Base-by-base conservation (phyloP, 2,797 vertebrate species). In the Halcyon chelicuti region DNA sequence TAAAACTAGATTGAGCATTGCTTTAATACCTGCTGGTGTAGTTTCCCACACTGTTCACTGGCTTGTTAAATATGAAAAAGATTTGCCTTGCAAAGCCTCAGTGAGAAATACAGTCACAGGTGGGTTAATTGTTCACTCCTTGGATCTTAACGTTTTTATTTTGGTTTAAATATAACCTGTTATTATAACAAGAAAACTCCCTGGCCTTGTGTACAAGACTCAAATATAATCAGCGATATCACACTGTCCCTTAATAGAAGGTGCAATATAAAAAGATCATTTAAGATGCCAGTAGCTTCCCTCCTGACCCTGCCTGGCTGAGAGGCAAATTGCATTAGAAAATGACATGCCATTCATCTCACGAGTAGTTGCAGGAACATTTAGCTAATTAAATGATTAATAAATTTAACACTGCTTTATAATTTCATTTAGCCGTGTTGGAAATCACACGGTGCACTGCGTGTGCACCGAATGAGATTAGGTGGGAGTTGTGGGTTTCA, bases 381-480 rank as follows among this genome's bases (percentile, higher is more conserved):
- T 99, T 99, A 99, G 99, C 99, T 99, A 99, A 99, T 99, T 99
- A 99, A 99, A 99, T 99, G 99, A 99, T 99, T 99, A 99, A 99
- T 99, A 99, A 99, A 99, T 99, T 99, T 99, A 99, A 99, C 99
- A 99, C 99, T 98, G 99, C 99, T 99, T 99, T 99, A 99, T 99
- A 99, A 99, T 99, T 99, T 99, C 99, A 99, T 99, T 99, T 99
- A 97, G 98, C 98, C 97, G 98, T 98, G 99, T 99, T 99, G 99
- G 99, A 99, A 99, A 99, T 99, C 98, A 98, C 98, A 99, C 98
- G 96, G 98, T 98, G 98, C 98, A 97, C 98, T 97, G 98, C 98
- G 97, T 98, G 97, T 98, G 98, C 98, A 97, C 96, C 98, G 98
- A 99, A 98, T 99, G 98, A 99, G 98, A 99, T 98, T 99, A 99